These are phyloP conservation scores for Chaitophorus viminalis DNA, from an alignment of 2,888 invertebrate genomes.

Conservation along the genomic window DNA sequence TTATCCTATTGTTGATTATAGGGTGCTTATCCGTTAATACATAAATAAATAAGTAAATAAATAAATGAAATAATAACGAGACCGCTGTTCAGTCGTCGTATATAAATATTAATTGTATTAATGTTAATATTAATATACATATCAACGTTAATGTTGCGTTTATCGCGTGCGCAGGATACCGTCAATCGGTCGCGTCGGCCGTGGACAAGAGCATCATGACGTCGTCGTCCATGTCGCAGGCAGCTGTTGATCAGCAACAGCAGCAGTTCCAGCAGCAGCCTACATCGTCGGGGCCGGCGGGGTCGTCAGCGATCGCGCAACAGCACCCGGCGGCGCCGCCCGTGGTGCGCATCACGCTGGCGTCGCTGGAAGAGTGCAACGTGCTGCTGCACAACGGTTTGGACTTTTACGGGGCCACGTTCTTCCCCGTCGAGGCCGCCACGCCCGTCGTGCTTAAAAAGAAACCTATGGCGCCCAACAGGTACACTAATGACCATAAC, in stretches of 20 bases:
- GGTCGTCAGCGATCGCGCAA: slow-evolving; percentile 9
- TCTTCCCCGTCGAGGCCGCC: slow-evolving; percentile 81
- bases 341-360: slow-evolving; percentile 76
- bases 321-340: slow-evolving; percentile 71
- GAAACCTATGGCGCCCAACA: slow-evolving; percentile 59
- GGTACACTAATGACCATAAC: too few relatives aligned
- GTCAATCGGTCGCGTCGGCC: slow-evolving; percentile 12
- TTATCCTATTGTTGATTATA: too few relatives aligned
- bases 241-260: slow-evolving; percentile 50
- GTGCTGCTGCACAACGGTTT: slow-evolving; percentile 83
- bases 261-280: slow-evolving; percentile 27
- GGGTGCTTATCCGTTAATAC: too few relatives aligned
- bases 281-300: slow-evolving; percentile 7
- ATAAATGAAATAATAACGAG: too few relatives aligned
- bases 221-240: slow-evolving; percentile 41
- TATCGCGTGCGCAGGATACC: slow-evolving; percentile 15
- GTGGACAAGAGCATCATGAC: slow-evolving; percentile 27
- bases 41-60: too few relatives aligned
- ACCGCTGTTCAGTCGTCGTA: too few relatives aligned
- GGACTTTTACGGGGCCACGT: slow-evolving; percentile 88
- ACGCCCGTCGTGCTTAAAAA: slow-evolving; percentile 54
- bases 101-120: too few relatives aligned
- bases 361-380: slow-evolving; percentile 81
- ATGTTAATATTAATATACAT: too few relatives aligned
- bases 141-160: too few relatives aligned